Conservation (phyloP, 1,140 invertebrate genomes). For the Procambarus clarkii region DNA sequence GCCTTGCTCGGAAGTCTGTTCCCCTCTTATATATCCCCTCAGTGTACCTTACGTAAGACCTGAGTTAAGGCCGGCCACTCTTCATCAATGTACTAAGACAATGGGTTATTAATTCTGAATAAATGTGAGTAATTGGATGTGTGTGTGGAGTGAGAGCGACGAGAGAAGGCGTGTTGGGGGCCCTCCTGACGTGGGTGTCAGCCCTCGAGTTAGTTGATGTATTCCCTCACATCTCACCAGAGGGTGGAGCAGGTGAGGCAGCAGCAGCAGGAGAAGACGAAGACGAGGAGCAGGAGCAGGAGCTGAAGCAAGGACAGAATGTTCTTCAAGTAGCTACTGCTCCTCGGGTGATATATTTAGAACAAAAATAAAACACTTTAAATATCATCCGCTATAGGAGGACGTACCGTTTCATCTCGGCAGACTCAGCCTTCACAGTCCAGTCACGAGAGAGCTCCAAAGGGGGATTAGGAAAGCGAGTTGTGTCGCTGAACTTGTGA, state of each 20-base stretch:
- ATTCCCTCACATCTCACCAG: conserved; percentile 27
- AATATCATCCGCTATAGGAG: too few species aligned
- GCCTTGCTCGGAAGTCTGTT: too few species aligned
- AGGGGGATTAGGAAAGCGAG: too few species aligned
- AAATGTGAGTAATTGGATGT: conserved; percentile 30
- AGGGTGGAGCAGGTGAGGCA: not conserved
- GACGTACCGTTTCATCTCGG: too few species aligned
- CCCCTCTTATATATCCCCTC: not conserved
- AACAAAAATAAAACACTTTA: too few species aligned
- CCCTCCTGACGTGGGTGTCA: too few species aligned
- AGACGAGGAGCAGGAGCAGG: not conserved
- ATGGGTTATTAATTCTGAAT: conserved; percentile 31
- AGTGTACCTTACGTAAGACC: not conserved
- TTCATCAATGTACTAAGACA: not conserved
- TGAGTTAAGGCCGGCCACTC: not conserved
- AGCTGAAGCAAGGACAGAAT: not conserved
- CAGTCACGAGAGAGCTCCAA: too few species aligned
- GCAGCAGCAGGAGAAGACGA: not conserved
- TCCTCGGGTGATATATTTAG: too few species aligned
- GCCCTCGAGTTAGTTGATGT: conserved; percentile 35
- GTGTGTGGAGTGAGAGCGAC: not conserved
- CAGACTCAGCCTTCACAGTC: too few species aligned
- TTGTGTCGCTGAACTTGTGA: too few species aligned
- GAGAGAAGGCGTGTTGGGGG: not conserved
- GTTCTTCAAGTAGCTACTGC: too few species aligned